These are phyloP conservation scores for Sussaba pulchella DNA, from an alignment of 2,888 invertebrate genomes.

Conservation along the genomic window DNA sequence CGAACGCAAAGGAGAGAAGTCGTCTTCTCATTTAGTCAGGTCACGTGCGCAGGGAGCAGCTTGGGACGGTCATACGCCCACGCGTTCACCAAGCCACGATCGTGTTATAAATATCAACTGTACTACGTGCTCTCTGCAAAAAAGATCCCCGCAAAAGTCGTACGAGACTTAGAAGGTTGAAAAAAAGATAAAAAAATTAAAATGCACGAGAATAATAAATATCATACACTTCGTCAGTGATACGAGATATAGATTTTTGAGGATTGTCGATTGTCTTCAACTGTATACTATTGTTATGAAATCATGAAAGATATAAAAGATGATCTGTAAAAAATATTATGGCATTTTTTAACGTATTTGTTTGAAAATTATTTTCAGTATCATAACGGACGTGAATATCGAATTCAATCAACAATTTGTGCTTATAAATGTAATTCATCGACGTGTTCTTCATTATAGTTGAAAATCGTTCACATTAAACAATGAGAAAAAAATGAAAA, in stretches of 20 bases:
- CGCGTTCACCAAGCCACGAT: conserved; percentile 31
- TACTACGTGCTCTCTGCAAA: conserved; percentile 31
- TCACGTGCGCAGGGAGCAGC: conserved; percentile 53
- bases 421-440: no score
- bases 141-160: conserved; percentile 6
- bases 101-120: conserved; percentile 63
- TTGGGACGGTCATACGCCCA: conserved; percentile 21
- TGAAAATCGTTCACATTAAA: no score
- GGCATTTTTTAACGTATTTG: no score
- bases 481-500: no score
- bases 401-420: no score
- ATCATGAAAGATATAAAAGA: background rate
- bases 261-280: background rate
- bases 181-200: conserved; percentile 1
- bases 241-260: conserved; percentile 8
- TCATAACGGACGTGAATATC: no score
- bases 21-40: conserved; percentile 32
- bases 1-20: conserved; percentile 35
- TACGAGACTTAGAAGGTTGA: conserved; percentile 9
- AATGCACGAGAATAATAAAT: background rate
- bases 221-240: conserved; percentile 27
- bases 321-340: no score
- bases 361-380: no score
- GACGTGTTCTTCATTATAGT: no score
- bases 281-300: background rate